Base-by-base conservation (phyloP, 53 echinoderm and acorn worm genomes). In the Apostichopus leukothele region DNA sequence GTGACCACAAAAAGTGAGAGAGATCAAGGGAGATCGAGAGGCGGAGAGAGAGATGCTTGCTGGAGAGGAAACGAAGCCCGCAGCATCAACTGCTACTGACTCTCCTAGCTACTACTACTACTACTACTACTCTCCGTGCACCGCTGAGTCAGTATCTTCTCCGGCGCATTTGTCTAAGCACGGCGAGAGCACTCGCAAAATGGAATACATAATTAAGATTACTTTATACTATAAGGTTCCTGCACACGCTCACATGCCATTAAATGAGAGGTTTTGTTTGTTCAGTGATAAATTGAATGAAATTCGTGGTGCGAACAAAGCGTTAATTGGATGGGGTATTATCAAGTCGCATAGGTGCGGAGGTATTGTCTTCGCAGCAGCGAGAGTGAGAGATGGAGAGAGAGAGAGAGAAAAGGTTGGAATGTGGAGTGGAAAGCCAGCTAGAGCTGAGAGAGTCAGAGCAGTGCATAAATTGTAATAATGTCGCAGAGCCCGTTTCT, bases 311-410 rank as follows among this genome's bases (percentile, higher is more conserved):
- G 85, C 85, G 85, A 85, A 85, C 85, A 85, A 85, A 85, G 85
- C 85, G 85, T 85, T 85, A 85, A 85, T 85, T 85, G 85, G 85
- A 85, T 67, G 85, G 85, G 85, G 85, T 85, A 85, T 85, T 85
- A 85, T 85, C 85, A 23, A 85, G 66, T 85, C 85, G 85, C 85
- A 85, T 85, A 85, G 85, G 85, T 85, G 66, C 67, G 9, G 85
- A 67, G 85, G 67, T 85, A 85, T 85, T 85, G 85, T 85, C 85
- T 85, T 85, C 50, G 67, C 18, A 50, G 85, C 39, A 39, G 85
- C 39, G 85, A 81, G 81, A 81, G 50, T 11, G 84, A 60, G 39
- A 83, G 8, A 74, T 7, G 74, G 25, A 4, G 74, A 25, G 14
- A 74, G 68, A 74, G 14, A 22, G 12, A 39, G 16, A 13, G 12